Percentiles rank a stretch among this genome's conserved stretches.
Conservation (phyloP, 2,888 invertebrate genomes). For the Heliconius charithonia region DNA sequence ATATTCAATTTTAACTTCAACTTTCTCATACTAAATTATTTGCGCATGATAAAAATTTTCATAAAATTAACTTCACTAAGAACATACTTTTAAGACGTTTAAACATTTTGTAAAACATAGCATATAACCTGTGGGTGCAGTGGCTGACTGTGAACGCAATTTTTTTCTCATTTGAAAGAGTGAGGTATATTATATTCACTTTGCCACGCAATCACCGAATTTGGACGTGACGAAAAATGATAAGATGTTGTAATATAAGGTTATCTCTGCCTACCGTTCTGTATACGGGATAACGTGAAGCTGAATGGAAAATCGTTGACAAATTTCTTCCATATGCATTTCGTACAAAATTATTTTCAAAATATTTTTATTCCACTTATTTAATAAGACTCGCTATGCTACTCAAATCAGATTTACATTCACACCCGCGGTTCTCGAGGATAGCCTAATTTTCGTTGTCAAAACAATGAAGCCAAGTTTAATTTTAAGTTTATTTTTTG, state of each 20-base stretch:
- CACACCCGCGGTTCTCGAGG: constrained; percentile 68
- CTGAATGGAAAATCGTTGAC: rapidly evolving
- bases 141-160: neutral
- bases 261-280: neutral
- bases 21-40: neutral
- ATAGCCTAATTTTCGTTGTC: constrained; percentile 65
- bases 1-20: constrained; percentile 5
- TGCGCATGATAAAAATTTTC: neutral
- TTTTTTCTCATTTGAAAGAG: neutral
- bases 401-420: constrained; percentile 76
- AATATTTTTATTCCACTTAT: neutral
- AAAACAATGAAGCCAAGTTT: constrained; percentile 49
- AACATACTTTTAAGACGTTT: neutral
- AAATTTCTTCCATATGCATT: neutral
- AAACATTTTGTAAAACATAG: neutral
- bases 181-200: neutral
- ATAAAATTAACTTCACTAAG: neutral
- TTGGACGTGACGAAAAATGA: no score
- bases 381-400: constrained; percentile 65
- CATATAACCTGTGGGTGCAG: neutral
- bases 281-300: neutral
- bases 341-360: neutral
- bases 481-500: constrained; percentile 54
- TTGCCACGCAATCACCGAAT: no score
- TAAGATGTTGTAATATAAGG: neutral